phyloP scores from a whole-genome alignment of 2,797 vertebrate species.

The Xiphorhynchus erythropygius region DNA sequence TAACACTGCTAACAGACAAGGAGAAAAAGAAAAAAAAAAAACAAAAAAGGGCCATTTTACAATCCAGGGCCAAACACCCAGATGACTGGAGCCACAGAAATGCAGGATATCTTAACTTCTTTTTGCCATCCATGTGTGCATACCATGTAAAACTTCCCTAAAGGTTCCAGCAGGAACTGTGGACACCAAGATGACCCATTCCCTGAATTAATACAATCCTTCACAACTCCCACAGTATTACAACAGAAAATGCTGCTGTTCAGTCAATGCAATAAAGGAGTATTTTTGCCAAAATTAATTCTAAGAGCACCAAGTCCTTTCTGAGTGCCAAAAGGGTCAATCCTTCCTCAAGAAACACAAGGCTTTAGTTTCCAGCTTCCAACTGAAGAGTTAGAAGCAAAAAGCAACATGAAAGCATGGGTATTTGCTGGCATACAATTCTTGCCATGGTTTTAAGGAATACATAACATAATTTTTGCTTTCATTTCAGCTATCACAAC shows the following conservation, averaged over 20 bases:
- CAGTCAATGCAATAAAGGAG: not conserved
- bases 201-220: not conserved
- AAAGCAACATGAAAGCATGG: not conserved
- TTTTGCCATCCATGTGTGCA: not conserved
- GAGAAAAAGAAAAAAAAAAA: not conserved
- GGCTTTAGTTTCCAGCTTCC: not conserved
- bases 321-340: not conserved
- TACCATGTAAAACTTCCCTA: not conserved
- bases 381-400: not conserved
- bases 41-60: not conserved
- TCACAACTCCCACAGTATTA: not conserved
- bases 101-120: not conserved
- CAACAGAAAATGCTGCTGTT: not conserved
- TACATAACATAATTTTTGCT: not conserved
- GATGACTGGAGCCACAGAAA: not conserved
- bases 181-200: not conserved
- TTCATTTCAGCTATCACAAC: not conserved
- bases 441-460: not conserved
- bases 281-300: not conserved
- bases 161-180: not conserved
- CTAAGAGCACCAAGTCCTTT: not conserved
- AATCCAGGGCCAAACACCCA: not conserved
- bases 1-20: not conserved
- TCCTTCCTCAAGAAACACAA: not conserved
- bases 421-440: not conserved